Base-by-base conservation (phyloP, 1,140 invertebrate genomes). In the Brachionus koreanus region DNA sequence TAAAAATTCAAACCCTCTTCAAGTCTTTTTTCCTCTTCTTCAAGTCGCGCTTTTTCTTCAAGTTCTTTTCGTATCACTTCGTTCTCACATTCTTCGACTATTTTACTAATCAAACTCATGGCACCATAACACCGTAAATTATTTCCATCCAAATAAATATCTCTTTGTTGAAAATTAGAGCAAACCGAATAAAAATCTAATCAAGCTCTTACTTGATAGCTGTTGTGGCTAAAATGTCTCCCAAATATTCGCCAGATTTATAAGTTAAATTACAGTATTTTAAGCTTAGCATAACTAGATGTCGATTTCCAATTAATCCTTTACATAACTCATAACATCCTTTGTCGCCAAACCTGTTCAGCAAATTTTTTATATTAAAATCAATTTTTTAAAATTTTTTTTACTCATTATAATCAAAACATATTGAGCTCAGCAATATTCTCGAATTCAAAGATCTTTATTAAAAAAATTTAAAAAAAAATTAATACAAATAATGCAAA, bases 341-440 rank as follows among this genome's bases (percentile, higher is more conserved):
- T 81, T 86, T 85, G 79, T 88, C 86, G 16, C 87, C 86, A 85
- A 88, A 87, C 65, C 86, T 87, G 74, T 9, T 82, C 84, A 37
- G n/a, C n/a, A 37, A n/a, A 39, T 69, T 69, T 37, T 69, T 69
- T 37, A 16, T 42, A 19, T 39, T 33, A 5, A n/a, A 16, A 35
- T 37, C 10, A 33, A 7, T 39, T 9, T 39, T 37, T 23, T 19
- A n/a, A 3, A 42, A 75, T n/a, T 19, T 46, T 35, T 85, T 86
- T 85, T 85, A 87, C 86, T 88, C 87, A 85, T 88, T 88, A 72
- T 87, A 88, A 81, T 88, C 87, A 7, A 88, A 81, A 5, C 82
- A 83, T 5, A 88, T 49, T 33, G 82, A 85, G n/a, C 86, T 87
- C 7, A 88, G 77, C 29, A 83, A 77, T 37, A 83, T 72, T 83